phyloP scores from a whole-genome alignment of 2,797 vertebrate species.

The Rhadinocentrus ornatus region DNA sequence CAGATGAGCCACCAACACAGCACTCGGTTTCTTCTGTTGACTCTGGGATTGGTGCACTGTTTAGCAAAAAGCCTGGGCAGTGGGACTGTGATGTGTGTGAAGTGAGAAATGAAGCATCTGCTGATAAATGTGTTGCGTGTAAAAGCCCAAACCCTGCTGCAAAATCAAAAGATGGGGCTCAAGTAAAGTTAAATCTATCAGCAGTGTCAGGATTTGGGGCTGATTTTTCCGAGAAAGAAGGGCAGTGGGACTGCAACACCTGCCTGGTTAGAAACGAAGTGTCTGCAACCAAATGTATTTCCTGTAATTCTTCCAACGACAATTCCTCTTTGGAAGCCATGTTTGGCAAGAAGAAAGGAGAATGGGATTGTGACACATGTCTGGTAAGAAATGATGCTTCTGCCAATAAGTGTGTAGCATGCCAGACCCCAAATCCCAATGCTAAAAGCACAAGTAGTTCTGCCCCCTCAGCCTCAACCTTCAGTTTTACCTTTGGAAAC shows the following conservation, averaged over 20 bases:
- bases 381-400: constrained; percentile 83
- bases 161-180: constrained; percentile 50
- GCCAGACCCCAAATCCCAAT: constrained; percentile 84
- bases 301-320: constrained; percentile 41
- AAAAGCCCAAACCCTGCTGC: constrained; percentile 73
- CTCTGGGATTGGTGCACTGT: constrained; percentile 81
- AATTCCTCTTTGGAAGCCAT: constrained; percentile 69
- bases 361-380: constrained; percentile 92
- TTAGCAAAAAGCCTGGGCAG: constrained; percentile 82
- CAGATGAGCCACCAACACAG: constrained; percentile 24
- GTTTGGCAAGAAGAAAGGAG: constrained; percentile 86
- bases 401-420: constrained; percentile 83
- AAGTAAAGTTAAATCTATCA: constrained; percentile 36
- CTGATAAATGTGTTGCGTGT: constrained; percentile 83
- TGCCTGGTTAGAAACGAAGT: constrained; percentile 70
- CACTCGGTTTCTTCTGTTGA: constrained; percentile 25
- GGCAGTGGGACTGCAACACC: constrained; percentile 60
- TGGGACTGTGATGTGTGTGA: constrained; percentile 87
- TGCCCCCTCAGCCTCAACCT: constrained; percentile 71
- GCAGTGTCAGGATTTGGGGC: constrained; percentile 58
- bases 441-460: constrained; percentile 61
- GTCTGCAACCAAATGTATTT: constrained; percentile 53
- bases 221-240: constrained; percentile 63
- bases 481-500: constrained; percentile 73
- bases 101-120: constrained; percentile 81